Evolutionary conservation across 2,113 vertebrate species (phyloP), one percentile per base, ranked within the genome.

Genomic region (Polypterus bichir): DNA sequence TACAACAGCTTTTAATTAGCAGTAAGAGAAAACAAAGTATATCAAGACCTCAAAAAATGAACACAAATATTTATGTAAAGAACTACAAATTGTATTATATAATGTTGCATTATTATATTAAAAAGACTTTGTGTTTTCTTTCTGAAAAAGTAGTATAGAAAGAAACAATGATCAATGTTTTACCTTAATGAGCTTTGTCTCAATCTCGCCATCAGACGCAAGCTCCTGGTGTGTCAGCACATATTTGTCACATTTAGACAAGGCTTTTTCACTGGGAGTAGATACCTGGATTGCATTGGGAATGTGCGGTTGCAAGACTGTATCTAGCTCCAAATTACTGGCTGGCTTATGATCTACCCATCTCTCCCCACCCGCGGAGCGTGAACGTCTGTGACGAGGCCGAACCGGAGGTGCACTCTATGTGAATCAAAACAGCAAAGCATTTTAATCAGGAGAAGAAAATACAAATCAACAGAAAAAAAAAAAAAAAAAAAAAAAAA

Each of bases 191-290:
- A 98, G 83, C 44, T 93, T 89, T 63, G 94, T 98, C 61, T 92
- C 86, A 66, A 97, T 91, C 81, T 97, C 95, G 4, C 96, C 94
- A 62, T 98, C 92, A 0, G 96, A 97, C 48, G 92, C 92, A 46
- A 99, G 71, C 76, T 99, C 92, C 81, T 98, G 95, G 79, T 99
- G 94, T 0, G 94, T 98, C 69, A 97, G 81, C 83, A 97, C 88
- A n/a, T 98, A 99, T 77, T 92, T 88, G 81, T 98, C 92, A 63
- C 92, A 95, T 71, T 92, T 89, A 9, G 95, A 89, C 73, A 98
- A 81, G 0, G 88, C 90, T 71, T 89, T 94, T 77, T 96, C 89
- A 0, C 71, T 97, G 7, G 95, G 87, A 3, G 87, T 67, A 0
- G 78, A 83, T 45, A 97, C 90, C 1, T 89, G 93, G 85, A 98